Evolutionary conservation across 2,888 invertebrate genomes (phyloP).

Genomic region (Scaptomyza caliginosa): DNA sequence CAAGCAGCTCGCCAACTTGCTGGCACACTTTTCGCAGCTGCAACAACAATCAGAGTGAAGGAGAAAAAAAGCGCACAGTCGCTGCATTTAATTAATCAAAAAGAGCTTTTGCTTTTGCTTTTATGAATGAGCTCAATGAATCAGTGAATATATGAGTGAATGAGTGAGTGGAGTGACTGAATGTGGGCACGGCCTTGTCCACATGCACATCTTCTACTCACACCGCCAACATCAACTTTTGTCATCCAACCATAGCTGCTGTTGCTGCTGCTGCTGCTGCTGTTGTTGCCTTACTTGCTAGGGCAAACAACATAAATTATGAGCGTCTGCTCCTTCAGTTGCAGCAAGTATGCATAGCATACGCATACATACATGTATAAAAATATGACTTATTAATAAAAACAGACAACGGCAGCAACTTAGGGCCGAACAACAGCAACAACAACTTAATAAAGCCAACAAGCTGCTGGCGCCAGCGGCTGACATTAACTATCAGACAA

Average conservation of each 20-base stretch:
- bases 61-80: slow-evolving; percentile 45
- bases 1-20: slow-evolving; percentile 49
- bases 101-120: slow-evolving; percentile 63
- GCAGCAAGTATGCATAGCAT: slow-evolving; percentile 33
- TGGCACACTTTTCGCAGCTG: slow-evolving; percentile 71
- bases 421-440: slow-evolving; percentile 40
- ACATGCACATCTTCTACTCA: slow-evolving; percentile 8
- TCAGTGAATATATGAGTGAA: slow-evolving; percentile 50
- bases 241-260: slow-evolving; percentile 53
- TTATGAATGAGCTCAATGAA: slow-evolving; percentile 69
- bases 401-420: slow-evolving; percentile 67
- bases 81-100: slow-evolving; percentile 77
- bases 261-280: slow-evolving; percentile 17
- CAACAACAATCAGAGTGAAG: slow-evolving; percentile 30
- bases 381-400: slow-evolving; percentile 80
- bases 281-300: slow-evolving; percentile 23
- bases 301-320: slow-evolving; percentile 68
- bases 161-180: slow-evolving; percentile 49
- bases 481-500: slow-evolving; percentile 10
- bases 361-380: slow-evolving; percentile 39
- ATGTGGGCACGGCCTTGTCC: slow-evolving; percentile 48
- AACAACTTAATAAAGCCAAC: slow-evolving; percentile 77
- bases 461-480: slow-evolving; percentile 60
- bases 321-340: slow-evolving; percentile 33
- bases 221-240: slow-evolving; percentile 52